A percentile compares a stretch with the other conserved stretches of the same genome.
phyloP scores from a whole-genome alignment of 2,888 invertebrate species.

The Bembecia ichneumoniformis region DNA sequence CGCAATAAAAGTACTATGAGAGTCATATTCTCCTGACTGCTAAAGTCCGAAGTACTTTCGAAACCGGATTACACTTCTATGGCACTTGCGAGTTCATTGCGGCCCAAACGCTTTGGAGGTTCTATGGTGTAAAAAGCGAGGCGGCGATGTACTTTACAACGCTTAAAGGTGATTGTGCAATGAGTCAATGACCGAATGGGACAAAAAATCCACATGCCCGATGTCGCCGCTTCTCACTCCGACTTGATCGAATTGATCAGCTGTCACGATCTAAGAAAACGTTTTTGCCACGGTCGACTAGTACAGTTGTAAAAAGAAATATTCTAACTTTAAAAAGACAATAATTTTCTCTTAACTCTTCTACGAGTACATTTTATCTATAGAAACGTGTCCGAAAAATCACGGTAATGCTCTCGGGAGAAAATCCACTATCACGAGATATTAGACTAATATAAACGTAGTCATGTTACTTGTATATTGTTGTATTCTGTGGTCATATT shows the following conservation, averaged over 20 bases:
- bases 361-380: too few relatives aligned
- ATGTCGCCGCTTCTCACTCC: constrained; percentile 12
- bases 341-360: too few relatives aligned
- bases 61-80: constrained; percentile 26
- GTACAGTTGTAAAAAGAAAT: background rate
- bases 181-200: constrained; percentile 32
- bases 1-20: too few relatives aligned
- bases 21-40: background rate
- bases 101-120: background rate
- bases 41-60: constrained; percentile 10
- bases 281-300: constrained; percentile 4
- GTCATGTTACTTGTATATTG: too few relatives aligned
- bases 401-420: too few relatives aligned
- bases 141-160: background rate
- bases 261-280: constrained; percentile 22
- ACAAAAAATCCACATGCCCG: constrained; percentile 22
- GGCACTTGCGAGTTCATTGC: background rate
- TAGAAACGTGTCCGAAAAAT: too few relatives aligned
- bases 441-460: too few relatives aligned
- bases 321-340: too few relatives aligned
- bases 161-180: constrained; percentile 19
- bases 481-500: too few relatives aligned
- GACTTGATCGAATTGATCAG: constrained; percentile 11
- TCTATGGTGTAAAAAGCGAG: background rate
- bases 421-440: too few relatives aligned